Conservation (phyloP, 2,888 invertebrate genomes). For the Dysmachus trigonus region DNA sequence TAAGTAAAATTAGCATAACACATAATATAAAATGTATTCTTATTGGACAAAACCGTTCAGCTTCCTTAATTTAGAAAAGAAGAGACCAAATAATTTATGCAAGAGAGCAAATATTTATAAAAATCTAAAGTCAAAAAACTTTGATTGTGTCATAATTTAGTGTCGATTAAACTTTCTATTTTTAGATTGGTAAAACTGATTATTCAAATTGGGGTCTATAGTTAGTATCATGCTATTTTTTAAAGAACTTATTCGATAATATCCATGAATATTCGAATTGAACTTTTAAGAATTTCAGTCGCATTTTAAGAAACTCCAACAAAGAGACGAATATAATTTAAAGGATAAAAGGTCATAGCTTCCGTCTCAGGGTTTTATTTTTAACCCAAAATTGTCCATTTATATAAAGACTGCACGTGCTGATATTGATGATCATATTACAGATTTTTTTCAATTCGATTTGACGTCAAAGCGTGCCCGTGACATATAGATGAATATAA, state of each 20-base stretch:
- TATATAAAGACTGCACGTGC: neutral
- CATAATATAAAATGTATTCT: too few species aligned
- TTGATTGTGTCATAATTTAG: neutral
- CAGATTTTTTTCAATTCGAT: neutral
- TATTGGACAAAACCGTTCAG: too few species aligned
- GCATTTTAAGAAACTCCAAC: neutral
- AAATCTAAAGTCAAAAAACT: neutral
- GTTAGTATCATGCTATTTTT: neutral
- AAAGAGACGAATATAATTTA: neutral
- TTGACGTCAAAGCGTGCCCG: neutral
- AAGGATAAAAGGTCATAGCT: neutral
- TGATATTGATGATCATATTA: neutral
- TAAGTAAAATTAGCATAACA: too few species aligned
- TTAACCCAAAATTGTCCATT: neutral
- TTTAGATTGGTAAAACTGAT: neutral
- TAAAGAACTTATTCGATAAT: neutral
- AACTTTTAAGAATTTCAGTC: neutral
- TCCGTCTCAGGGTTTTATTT: neutral
- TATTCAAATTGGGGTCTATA: neutral
- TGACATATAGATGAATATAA: too few species aligned
- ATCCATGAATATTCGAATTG: neutral
- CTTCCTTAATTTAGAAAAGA: too few species aligned
- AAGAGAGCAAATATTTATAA: too few species aligned
- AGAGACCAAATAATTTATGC: too few species aligned
- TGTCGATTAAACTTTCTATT: neutral